These are phyloP conservation scores for Sturnira hondurensis DNA, from an alignment of 2,113 vertebrate genomes.

Conservation along the genomic window DNA sequence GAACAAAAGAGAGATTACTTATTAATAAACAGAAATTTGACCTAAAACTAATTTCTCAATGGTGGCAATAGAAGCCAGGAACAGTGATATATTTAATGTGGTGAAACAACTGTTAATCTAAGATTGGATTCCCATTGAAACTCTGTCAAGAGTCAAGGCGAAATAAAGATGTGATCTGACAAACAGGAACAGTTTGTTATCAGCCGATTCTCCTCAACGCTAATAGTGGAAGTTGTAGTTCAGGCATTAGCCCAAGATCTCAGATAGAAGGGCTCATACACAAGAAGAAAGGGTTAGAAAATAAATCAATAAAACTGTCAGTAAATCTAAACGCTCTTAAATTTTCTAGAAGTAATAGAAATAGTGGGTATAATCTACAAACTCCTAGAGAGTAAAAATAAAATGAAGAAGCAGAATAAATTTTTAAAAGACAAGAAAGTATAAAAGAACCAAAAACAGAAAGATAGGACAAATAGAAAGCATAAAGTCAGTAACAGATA, in stretches of 20 bases:
- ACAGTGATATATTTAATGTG: background rate
- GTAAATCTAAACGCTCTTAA: background rate
- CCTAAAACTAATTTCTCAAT: background rate
- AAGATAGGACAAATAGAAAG: background rate
- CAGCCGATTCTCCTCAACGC: background rate
- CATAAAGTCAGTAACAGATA: background rate
- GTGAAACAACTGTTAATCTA: background rate
- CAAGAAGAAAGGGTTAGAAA: background rate
- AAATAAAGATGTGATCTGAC: background rate
- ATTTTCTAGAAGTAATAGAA: background rate
- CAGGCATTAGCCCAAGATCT: background rate
- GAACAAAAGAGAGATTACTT: background rate
- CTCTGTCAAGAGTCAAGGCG: background rate
- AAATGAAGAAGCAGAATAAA: background rate
- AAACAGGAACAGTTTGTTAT: background rate
- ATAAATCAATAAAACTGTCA: background rate
- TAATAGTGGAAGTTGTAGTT: background rate
- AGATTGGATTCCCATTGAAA: background rate
- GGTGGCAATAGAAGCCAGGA: background rate
- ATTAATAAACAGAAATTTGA: background rate
- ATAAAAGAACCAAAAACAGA: background rate
- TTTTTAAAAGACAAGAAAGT: background rate
- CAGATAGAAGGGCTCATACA: background rate
- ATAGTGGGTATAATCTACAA: background rate
- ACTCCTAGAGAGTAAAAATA: background rate